Conservation (phyloP, 2,888 invertebrate genomes). For the Cheilosia grossa region DNA sequence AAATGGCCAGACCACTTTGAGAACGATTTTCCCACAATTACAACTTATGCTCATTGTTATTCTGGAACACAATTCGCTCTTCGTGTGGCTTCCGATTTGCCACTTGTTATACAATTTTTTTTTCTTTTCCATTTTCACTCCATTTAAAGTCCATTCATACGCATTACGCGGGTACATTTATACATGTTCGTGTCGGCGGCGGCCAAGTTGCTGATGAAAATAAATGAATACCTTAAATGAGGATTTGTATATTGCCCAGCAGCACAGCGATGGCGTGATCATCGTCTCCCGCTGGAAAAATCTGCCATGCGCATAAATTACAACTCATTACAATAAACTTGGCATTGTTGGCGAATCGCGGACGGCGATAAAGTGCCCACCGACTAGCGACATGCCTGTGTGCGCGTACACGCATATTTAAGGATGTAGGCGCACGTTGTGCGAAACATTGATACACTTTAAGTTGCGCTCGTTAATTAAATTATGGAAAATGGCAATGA, state of each 20-base stretch:
- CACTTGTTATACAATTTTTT: conserved; percentile 21
- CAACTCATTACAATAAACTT: conserved; percentile 66
- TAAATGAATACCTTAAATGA: conserved; percentile 68
- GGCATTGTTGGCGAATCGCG: conserved; percentile 46
- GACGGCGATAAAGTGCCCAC: background rate
- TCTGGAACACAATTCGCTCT: conserved; percentile 43
- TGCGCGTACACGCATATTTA: conserved; percentile 34
- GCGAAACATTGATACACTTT: conserved; percentile 57
- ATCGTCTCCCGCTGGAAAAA: conserved; percentile 7
- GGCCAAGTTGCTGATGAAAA: conserved; percentile 62
- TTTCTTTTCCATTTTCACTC: conserved; percentile 49
- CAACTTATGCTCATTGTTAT: conserved; percentile 54
- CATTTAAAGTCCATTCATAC: conserved; percentile 72
- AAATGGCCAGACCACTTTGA: conserved; percentile 45
- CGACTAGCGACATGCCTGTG: background rate
- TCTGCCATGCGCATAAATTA: conserved; percentile 53
- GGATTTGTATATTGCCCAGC: conserved; percentile 59
- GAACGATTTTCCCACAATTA: conserved; percentile 41
- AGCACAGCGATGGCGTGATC: background rate
- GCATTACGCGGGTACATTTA: conserved; percentile 37
- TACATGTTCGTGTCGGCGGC: conserved; percentile 20
- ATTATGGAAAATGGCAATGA: conserved; percentile 67
- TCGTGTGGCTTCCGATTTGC: conserved; percentile 31
- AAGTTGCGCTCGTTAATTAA: conserved; percentile 61
- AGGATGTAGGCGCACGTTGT: conserved; percentile 34